Evolutionary conservation across 2,113 vertebrate species (phyloP).

Genomic region (Carollia perspicillata): DNA sequence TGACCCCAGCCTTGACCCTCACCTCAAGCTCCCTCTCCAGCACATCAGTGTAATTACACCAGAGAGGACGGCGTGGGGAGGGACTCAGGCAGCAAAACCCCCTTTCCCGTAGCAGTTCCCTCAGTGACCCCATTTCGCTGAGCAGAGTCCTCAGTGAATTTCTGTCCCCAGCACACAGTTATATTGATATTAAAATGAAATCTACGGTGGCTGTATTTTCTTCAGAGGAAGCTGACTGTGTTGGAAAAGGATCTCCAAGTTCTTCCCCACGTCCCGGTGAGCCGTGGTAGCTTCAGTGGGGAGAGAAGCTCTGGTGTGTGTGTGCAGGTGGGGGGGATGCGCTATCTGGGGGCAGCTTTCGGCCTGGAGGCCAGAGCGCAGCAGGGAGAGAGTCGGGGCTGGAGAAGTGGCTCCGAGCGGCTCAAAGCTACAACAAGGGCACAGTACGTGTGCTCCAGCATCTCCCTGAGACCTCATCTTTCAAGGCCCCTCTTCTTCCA

Average conservation of each 20-base stretch:
- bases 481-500: constrained; percentile 31
- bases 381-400: neutral
- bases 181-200: constrained; percentile 67
- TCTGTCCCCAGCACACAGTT: constrained; percentile 25
- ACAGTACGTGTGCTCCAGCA: neutral
- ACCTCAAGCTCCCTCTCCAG: neutral
- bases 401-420: neutral
- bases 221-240: neutral
- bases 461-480: constrained; percentile 5
- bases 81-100: constrained; percentile 42
- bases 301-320: neutral
- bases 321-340: neutral
- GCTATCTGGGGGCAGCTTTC: neutral
- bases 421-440: neutral
- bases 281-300: neutral
- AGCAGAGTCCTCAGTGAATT: constrained; percentile 41
- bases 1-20: neutral
- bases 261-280: neutral
- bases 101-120: constrained; percentile 59
- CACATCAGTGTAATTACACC: constrained; percentile 45
- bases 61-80: constrained; percentile 34
- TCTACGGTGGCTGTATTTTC: constrained; percentile 34
- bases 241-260: neutral
- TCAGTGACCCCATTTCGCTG: constrained; percentile 55
- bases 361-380: neutral